Conservation (phyloP, 2,113 vertebrate genomes). For the Terrapene triunguis region DNA sequence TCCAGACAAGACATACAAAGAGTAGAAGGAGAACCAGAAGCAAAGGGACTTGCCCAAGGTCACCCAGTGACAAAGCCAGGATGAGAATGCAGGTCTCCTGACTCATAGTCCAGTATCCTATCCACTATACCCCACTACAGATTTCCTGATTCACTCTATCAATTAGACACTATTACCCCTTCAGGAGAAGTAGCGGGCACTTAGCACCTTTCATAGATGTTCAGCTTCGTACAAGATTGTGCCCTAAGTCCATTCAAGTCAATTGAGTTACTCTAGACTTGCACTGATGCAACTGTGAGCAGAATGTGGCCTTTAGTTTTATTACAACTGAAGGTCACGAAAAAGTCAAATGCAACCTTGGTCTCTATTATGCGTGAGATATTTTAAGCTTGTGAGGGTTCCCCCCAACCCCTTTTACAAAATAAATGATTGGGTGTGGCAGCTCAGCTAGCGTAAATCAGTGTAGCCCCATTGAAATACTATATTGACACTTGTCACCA, state of each 20-base stretch:
- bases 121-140: not conserved
- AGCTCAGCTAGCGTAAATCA: not conserved
- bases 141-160: not conserved
- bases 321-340: not conserved
- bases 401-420: constrained; percentile 8
- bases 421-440: constrained; percentile 23
- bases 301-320: accelerated
- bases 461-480: constrained; percentile 39
- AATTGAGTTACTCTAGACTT: not conserved
- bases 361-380: constrained; percentile 1
- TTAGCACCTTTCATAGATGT: not conserved
- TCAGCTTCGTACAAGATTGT: not conserved
- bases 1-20: not conserved
- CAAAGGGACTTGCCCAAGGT: not conserved
- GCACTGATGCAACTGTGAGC: not conserved
- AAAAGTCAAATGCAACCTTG: not conserved
- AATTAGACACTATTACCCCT: not conserved
- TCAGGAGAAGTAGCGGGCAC: accelerated
- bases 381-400: constrained; percentile 20
- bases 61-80: not conserved
- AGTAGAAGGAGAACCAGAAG: not conserved
- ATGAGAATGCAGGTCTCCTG: not conserved
- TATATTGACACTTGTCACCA: constrained; percentile 37
- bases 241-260: not conserved
- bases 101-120: accelerated